phyloP scores from a whole-genome alignment of 2,888 invertebrate species.

The Nemoura dubitans region DNA sequence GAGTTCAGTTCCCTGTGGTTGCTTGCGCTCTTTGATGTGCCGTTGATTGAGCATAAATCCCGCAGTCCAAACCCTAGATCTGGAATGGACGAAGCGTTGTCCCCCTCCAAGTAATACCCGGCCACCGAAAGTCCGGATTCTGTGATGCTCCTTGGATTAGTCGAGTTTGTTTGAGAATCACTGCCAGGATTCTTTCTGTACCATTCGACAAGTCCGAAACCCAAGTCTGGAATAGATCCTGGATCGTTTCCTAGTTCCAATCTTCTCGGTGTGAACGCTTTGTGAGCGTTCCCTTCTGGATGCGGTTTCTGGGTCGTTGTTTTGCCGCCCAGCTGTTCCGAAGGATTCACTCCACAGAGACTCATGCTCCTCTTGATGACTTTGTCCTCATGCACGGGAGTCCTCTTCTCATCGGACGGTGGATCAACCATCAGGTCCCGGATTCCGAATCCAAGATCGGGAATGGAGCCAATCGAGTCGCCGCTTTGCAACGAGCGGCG shows the following conservation, averaged over 20 bases:
- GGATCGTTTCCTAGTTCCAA: slow-evolving; percentile 41
- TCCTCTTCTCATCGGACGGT: not conserved
- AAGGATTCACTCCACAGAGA: slow-evolving; percentile 35
- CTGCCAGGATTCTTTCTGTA: slow-evolving; percentile 33
- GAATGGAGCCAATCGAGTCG: slow-evolving; percentile 58
- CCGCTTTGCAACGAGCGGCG: slow-evolving; percentile 51
- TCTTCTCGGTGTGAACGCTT: slow-evolving; percentile 35
- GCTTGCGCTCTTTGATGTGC: not conserved
- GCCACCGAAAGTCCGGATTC: not conserved
- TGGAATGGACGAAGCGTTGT: slow-evolving; percentile 35
- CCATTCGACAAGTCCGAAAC: slow-evolving; percentile 43
- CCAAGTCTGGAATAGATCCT: slow-evolving; percentile 35
- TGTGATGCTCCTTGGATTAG: not conserved
- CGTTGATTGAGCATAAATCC: slow-evolving; percentile 27
- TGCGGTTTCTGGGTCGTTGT: not conserved
- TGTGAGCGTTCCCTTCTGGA: not conserved
- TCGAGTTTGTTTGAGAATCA: not conserved
- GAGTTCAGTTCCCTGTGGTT: not conserved
- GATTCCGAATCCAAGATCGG: slow-evolving; percentile 58
- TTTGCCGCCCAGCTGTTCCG: not conserved
- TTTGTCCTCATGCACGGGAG: slow-evolving; percentile 39
- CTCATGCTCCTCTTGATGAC: slow-evolving; percentile 40
- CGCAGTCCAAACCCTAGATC: slow-evolving; percentile 43
- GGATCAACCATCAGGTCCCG: slow-evolving; percentile 52
- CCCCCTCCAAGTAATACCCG: slow-evolving; percentile 23